Conservation (phyloP, 2,888 invertebrate genomes). For the Lasioglossum leucozonium region DNA sequence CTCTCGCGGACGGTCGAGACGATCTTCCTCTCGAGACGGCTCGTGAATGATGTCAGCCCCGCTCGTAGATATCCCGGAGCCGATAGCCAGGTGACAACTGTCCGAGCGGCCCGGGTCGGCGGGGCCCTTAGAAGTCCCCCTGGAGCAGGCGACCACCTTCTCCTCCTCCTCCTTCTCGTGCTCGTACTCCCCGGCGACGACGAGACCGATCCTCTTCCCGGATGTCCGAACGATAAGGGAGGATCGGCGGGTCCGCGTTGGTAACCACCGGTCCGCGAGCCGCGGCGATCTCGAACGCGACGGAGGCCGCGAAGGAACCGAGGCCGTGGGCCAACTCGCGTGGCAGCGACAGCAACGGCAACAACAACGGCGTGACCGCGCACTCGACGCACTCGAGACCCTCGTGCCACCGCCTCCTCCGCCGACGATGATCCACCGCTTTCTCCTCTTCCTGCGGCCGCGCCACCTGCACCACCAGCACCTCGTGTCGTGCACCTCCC, state of each 20-base stretch:
- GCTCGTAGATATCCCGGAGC: constrained; percentile 78
- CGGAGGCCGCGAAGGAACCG: constrained; percentile 3
- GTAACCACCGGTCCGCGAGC: not conserved
- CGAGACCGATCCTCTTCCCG: constrained; percentile 29
- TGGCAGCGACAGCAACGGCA: constrained; percentile 37
- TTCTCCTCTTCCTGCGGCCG: constrained; percentile 65
- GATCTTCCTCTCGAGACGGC: constrained; percentile 51
- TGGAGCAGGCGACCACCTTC: constrained; percentile 68
- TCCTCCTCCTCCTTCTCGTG: constrained; percentile 25
- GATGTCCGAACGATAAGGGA: constrained; percentile 6
- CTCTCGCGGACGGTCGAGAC: constrained; percentile 50
- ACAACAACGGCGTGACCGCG: constrained; percentile 36
- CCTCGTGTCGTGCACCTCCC: constrained; percentile 31
- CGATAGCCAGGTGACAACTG: constrained; percentile 71
- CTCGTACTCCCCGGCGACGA: constrained; percentile 31
- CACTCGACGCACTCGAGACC: constrained; percentile 46
- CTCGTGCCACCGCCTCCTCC: constrained; percentile 45
- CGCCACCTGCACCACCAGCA: constrained; percentile 68
- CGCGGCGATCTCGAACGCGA: constrained; percentile 7
- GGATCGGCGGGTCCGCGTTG: not conserved
- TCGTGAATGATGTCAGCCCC: constrained; percentile 77
- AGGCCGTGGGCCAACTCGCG: constrained; percentile 26
- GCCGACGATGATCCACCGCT: constrained; percentile 58
- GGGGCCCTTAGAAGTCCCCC: constrained; percentile 81
- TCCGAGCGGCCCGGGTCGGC: constrained; percentile 76